These are phyloP conservation scores for Aphelinus atriplicis DNA, from an alignment of 1,140 invertebrate genomes.

Conservation along the genomic window DNA sequence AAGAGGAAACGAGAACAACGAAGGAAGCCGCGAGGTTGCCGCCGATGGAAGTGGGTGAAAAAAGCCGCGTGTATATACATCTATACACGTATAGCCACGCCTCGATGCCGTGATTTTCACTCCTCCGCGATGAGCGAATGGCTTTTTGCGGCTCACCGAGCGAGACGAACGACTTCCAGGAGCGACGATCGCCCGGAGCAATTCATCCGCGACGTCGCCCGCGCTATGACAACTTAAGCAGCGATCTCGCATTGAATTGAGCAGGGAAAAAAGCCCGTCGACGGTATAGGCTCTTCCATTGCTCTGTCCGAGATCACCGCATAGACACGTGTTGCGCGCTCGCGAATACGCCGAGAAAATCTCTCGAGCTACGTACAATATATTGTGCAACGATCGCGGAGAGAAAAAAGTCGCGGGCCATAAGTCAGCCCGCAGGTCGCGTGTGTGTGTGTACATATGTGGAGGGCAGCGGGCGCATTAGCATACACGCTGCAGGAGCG, in stretches of 20 bases:
- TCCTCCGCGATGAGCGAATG: constrained; percentile 1
- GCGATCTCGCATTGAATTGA: not conserved
- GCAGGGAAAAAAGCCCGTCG: too few species aligned
- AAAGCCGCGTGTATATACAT: too few species aligned
- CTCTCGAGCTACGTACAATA: not conserved
- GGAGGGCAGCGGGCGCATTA: constrained; percentile 10
- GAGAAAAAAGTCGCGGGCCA: not conserved
- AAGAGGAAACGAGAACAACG: constrained; percentile 1
- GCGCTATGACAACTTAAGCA: constrained; percentile 18
- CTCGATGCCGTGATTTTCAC: constrained; percentile 37
- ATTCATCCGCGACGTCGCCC: constrained; percentile 18
- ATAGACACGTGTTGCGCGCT: constrained; percentile 19
- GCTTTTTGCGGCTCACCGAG: constrained; percentile 21
- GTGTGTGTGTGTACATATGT: constrained; percentile 2
- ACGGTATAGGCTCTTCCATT: too few species aligned
- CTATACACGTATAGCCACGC: not conserved
- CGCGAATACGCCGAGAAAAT: constrained; percentile 6
- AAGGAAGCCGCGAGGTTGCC: not conserved
- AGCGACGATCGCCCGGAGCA: not conserved
- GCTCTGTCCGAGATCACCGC: not conserved
- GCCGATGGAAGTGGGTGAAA: too few species aligned
- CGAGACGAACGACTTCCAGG: constrained; percentile 34
- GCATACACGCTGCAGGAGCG: constrained; percentile 5
- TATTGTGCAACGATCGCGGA: not conserved
- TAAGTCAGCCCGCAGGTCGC: constrained; percentile 13